These are phyloP conservation scores for Psettodes erumei DNA, from an alignment of 2,113 vertebrate species.

Conservation along the genomic window DNA sequence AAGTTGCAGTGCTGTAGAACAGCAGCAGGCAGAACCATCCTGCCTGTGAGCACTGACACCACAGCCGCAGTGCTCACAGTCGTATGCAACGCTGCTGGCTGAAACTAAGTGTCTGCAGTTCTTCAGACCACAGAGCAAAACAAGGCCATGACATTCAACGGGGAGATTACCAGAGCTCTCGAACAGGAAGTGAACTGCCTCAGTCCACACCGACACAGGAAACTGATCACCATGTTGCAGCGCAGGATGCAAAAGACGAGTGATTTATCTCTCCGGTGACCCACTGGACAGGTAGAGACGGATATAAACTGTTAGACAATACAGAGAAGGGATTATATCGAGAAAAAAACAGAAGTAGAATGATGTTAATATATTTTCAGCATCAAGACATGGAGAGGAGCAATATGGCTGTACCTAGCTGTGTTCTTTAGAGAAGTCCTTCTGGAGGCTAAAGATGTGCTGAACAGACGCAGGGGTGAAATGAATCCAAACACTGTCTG, in stretches of 20 bases:
- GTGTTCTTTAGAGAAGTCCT: slow-evolving; percentile 59
- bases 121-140: slow-evolving; percentile 76
- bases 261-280: slow-evolving; percentile 63
- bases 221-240: slow-evolving; percentile 70
- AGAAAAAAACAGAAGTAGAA: slow-evolving; percentile 41
- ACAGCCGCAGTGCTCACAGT: slow-evolving; percentile 27
- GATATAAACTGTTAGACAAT: slow-evolving; percentile 42
- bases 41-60: slow-evolving; percentile 23
- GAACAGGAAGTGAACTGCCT: slow-evolving; percentile 77
- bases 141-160: slow-evolving; percentile 77
- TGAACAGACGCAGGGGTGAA: slow-evolving; percentile 48
- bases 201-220: slow-evolving; percentile 77
- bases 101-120: slow-evolving; percentile 77
- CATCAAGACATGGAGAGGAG: slow-evolving; percentile 21
- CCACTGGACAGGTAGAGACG: slow-evolving; percentile 61
- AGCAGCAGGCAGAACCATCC: slow-evolving; percentile 6
- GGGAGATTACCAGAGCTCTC: slow-evolving; percentile 74
- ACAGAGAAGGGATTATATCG: slow-evolving; percentile 33
- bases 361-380: slow-evolving; percentile 55
- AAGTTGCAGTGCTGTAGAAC: slow-evolving; percentile 16
- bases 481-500: slow-evolving; percentile 70
- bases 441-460: slow-evolving; percentile 69
- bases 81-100: slow-evolving; percentile 63
- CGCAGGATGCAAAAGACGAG: slow-evolving; percentile 61
- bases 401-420: slow-evolving; percentile 32